Evolutionary conservation across 2,888 invertebrate genomes (phyloP), one percentile per base, ranked within the genome.

Genomic region (Habrosyne pyritoides): DNA sequence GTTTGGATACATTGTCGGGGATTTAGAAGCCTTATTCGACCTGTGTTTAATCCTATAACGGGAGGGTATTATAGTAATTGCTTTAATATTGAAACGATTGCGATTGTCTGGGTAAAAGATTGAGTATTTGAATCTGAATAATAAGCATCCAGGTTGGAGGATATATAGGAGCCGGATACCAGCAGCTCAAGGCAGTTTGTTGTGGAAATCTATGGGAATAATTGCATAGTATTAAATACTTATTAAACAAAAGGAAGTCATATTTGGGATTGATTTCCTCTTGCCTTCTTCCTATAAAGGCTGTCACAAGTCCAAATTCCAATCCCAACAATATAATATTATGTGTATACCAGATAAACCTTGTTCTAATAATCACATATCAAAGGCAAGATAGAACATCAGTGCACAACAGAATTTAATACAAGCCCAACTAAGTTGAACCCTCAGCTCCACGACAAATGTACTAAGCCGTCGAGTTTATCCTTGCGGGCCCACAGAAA

Each of bases 401-500:
- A 42, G 14, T 18, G 18, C 42, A 42, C 42, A 30, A 28, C 10
- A 12, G 21, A 50, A 30, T 50, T 50, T 22, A 21, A 10, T 24
- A 18, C 30, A 28, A 12, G 8, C 28, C 21, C 26, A 30, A n/a
- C 28, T 21, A 28, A 28, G 28, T 18, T 33, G 10, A 30, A 2
- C 30, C 26, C 28, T 10, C 28, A 57, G 61, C 55, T 63, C 63
- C 64, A 61, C 74, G 69, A 76, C 74, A 78, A 79, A 78, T 75
- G 74, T 76, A 73, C 72, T 74, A 76, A 78, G 72, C 78, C 72
- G 66, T 65, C 77, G 73, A 75, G 72, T 79, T 78, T 70, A 77
- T 76, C 75, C 77, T 67, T 73, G 71, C 60, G 73, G 74, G 72
- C 67, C 64, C 71, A 64, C 73, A 67, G 75, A 75, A 70, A 42